Conservation (phyloP, 2,888 invertebrate species). For the Andrena minutula region DNA sequence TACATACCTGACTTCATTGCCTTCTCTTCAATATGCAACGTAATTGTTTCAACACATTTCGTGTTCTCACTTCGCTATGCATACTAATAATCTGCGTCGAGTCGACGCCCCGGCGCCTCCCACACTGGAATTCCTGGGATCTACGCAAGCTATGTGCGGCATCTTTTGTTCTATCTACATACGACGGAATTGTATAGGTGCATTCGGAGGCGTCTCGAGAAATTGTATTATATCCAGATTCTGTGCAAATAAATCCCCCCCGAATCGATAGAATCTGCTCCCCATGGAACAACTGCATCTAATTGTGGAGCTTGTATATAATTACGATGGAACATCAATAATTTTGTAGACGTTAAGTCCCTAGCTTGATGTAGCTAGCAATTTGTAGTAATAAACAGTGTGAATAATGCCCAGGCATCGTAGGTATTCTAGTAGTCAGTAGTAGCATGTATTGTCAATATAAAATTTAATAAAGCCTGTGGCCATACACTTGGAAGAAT, state of each 20-base stretch:
- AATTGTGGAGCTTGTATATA: not conserved
- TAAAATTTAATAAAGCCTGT: no score
- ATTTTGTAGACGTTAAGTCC: not conserved
- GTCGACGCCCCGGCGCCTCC: slow-evolving; percentile 17
- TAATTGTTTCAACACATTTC: slow-evolving; percentile 43
- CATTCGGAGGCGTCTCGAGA: slow-evolving; percentile 18
- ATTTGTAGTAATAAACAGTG: no score
- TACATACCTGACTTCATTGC: slow-evolving; percentile 7
- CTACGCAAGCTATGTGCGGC: slow-evolving; percentile 45
- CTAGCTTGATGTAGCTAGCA: no score
- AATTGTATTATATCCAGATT: slow-evolving; percentile 18
- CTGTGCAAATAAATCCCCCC: slow-evolving; percentile 2
- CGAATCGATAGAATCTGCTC: slow-evolving; percentile 6
- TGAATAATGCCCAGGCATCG: no score
- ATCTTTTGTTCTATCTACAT: slow-evolving; percentile 39
- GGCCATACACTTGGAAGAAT: no score
- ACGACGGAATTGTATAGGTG: not conserved
- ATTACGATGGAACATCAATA: not conserved
- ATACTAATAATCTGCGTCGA: slow-evolving; percentile 28
- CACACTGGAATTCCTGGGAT: slow-evolving; percentile 31
- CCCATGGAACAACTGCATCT: not conserved
- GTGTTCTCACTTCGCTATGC: slow-evolving; percentile 28
- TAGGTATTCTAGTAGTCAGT: no score
- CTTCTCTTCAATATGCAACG: slow-evolving; percentile 29
- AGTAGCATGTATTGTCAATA: no score